Base-by-base conservation (phyloP, 1,140 invertebrate species). In the Atta cephalotes region DNA sequence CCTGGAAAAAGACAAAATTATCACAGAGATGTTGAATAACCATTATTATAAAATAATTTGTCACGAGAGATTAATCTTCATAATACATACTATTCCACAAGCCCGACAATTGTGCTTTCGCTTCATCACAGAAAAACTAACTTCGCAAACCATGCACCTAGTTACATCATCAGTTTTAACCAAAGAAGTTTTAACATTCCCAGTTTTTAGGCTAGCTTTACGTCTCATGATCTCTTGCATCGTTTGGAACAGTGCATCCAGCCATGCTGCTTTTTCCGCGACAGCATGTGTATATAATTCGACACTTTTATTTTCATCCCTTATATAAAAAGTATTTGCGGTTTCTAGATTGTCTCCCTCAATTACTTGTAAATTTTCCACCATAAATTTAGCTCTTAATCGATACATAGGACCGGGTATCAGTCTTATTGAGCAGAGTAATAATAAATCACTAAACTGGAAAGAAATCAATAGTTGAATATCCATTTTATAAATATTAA, bases 81-180 rank as follows among this genome's bases (percentile, higher is more conserved):
- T 0, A 14, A 18, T 86, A 93, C 92, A 94, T 93, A 97, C 97
- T 94, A 97, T 97, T 79, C 97, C 97, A 96, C 97, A 98, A 25
- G 97, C 96, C 90, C 97, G 94, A 91, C 97, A 98, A 92, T 97
- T 97, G 91, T 98, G 97, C 87, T 97, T 96, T 74, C 97, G 95
- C 92, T 97, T 97, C 86, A 97, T 97, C 16, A 97, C 96, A 3
- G 97, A 97, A 93, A 98, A 98, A 87, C 96, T 96, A 35, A 95
- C 94, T 28, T 96, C 96, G 94, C 97, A 98, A n/a, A 96, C 91
- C 95, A 97, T 97, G 92, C 97, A 98, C 95, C 96, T 97, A 3
- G 96, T 97, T 0, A 97, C 96, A 45, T 97, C 95, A 60, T 96
- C 95, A 92, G 97, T 96, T 68, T 97, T 97, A 60, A 97, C 96